Conservation (phyloP, 2,888 invertebrate genomes). For the Drosophila leonis region DNA sequence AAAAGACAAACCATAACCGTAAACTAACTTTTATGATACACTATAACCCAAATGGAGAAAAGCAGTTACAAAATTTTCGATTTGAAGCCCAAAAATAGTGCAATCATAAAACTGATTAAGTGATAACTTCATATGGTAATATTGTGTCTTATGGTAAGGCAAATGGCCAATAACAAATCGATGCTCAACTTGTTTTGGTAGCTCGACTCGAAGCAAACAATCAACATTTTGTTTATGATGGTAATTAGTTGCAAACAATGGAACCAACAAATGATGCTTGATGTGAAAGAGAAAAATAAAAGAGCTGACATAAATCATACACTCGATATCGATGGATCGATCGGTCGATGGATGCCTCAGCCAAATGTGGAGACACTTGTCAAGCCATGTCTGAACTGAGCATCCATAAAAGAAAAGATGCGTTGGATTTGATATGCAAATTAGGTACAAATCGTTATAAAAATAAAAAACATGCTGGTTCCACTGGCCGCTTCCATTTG, state of each 20-base stretch:
- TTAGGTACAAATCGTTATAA: slow-evolving; percentile 63
- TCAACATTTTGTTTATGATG: slow-evolving; percentile 53
- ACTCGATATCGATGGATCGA: slow-evolving; percentile 18
- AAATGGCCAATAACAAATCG: slow-evolving; percentile 39
- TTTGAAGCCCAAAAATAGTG: slow-evolving; percentile 25
- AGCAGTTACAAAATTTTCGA: slow-evolving; percentile 23
- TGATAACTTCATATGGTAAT: slow-evolving; percentile 53
- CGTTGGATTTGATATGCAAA: slow-evolving; percentile 63
- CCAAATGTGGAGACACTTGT: slow-evolving; percentile 66
- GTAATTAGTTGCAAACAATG: slow-evolving; percentile 66
- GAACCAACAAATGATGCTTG: slow-evolving; percentile 30
- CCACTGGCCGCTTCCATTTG: not conserved
- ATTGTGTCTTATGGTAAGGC: slow-evolving; percentile 19
- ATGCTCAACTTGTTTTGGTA: slow-evolving; percentile 34
- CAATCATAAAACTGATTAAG: slow-evolving; percentile 66
- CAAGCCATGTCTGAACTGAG: slow-evolving; percentile 48
- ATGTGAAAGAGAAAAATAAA: slow-evolving; percentile 25
- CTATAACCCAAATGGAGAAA: slow-evolving; percentile 23
- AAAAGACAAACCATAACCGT: slow-evolving; percentile 9
- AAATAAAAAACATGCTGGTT: slow-evolving; percentile 10
- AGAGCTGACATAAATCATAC: slow-evolving; percentile 63
- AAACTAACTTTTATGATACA: slow-evolving; percentile 45
- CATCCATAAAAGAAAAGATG: slow-evolving; percentile 41
- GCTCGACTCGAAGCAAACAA: slow-evolving; percentile 28
- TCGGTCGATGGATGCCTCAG: slow-evolving; percentile 27